These are phyloP conservation scores for Teleopsis dalmanni DNA, from an alignment of 1,140 invertebrate species.

Conservation along the genomic window DNA sequence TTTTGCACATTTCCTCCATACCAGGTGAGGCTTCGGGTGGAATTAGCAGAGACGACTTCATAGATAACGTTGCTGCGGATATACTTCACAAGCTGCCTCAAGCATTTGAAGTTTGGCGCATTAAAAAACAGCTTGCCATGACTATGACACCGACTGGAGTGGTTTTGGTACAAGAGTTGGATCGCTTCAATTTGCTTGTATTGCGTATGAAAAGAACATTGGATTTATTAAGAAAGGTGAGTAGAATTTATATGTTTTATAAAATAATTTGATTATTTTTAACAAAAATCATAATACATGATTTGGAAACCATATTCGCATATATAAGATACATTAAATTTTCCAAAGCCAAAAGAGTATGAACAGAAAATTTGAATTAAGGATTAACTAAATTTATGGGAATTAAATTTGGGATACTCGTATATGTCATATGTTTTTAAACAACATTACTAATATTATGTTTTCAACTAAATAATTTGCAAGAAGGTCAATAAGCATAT, in stretches of 20 bases:
- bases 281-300: too few species aligned
- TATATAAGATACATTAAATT: too few species aligned
- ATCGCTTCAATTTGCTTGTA: constrained; percentile 76
- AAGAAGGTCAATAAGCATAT: too few species aligned
- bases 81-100: constrained; percentile 65
- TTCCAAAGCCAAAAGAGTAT: too few species aligned
- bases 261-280: too few species aligned
- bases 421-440: too few species aligned
- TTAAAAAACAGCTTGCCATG: constrained; percentile 67
- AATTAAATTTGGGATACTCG: too few species aligned
- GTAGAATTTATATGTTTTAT: neutral
- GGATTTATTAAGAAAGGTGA: constrained; percentile 62
- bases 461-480: too few species aligned
- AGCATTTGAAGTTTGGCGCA: constrained; percentile 68
- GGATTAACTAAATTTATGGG: too few species aligned
- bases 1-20: neutral
- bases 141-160: constrained; percentile 72
- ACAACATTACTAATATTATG: too few species aligned
- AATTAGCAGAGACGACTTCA: constrained; percentile 71
- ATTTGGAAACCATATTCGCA: too few species aligned
- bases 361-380: too few species aligned
- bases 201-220: constrained; percentile 64
- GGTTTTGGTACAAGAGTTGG: constrained; percentile 81
- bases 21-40: constrained; percentile 47
- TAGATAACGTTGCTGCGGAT: constrained; percentile 69